phyloP scores from a whole-genome alignment of 1,140 invertebrate species.

The Eriosoma lanigerum region DNA sequence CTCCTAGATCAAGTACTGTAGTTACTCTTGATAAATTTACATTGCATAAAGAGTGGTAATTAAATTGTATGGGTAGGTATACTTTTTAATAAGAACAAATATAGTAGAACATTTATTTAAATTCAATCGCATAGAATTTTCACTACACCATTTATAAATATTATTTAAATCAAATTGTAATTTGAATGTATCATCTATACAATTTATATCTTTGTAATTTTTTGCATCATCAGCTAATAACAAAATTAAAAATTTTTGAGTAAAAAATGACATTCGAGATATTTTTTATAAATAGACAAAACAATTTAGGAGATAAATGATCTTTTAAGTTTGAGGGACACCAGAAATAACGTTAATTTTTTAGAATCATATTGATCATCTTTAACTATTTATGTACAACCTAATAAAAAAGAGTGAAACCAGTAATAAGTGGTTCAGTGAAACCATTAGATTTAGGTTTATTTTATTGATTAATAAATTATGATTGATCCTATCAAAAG shows the following conservation, averaged over 20 bases:
- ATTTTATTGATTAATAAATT: too few relatives aligned
- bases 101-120: not conserved
- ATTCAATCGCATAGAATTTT: not conserved
- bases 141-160: not conserved
- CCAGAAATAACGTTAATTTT: not conserved
- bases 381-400: not conserved
- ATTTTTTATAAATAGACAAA: not conserved
- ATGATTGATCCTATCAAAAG: too few relatives aligned
- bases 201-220: too few relatives aligned
- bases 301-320: not conserved
- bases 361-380: too few relatives aligned
- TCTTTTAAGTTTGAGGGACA: not conserved
- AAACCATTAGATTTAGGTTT: too few relatives aligned
- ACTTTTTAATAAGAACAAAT: not conserved
- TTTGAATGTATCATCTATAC: not conserved
- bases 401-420: not conserved
- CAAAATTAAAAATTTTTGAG: not conserved
- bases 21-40: too few relatives aligned
- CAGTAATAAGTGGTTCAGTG: not conserved
- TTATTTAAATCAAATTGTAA: not conserved
- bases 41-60: too few relatives aligned
- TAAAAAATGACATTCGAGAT: not conserved
- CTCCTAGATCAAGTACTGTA: too few relatives aligned
- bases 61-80: not conserved
- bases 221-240: too few relatives aligned